Conservation (phyloP, 2,797 vertebrate genomes). For the Vespertilio murinus region DNA sequence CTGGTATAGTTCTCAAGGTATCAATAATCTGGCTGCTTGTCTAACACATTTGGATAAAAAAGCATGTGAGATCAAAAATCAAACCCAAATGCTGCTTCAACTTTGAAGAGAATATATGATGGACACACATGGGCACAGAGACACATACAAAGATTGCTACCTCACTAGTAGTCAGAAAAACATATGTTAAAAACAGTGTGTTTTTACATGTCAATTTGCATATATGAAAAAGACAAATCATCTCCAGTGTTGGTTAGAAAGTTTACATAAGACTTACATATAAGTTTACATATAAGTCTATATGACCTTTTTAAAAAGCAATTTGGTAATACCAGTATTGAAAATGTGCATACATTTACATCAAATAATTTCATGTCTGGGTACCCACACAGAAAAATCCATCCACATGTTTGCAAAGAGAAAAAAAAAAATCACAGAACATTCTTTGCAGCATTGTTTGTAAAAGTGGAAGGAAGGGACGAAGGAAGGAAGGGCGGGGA, state of each 20-base stretch:
- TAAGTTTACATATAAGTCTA: constrained; percentile 24
- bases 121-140: neutral
- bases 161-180: constrained; percentile 8
- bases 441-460: constrained; percentile 8
- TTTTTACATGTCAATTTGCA: neutral
- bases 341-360: neutral
- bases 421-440: neutral
- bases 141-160: neutral
- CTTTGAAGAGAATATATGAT: neutral
- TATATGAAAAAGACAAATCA: neutral
- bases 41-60: constrained; percentile 1
- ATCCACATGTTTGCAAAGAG: neutral
- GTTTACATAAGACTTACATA: neutral
- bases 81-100: neutral
- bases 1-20: neutral
- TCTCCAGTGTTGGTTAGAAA: neutral
- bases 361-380: constrained; percentile 33
- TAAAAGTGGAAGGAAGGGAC: neutral
- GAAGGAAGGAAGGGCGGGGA: neutral
- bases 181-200: neutral
- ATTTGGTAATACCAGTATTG: constrained; percentile 13
- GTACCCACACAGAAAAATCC: neutral
- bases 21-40: neutral
- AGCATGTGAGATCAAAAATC: neutral
- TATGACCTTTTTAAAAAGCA: neutral